These are phyloP conservation scores for Oligia fasciuncula DNA, from an alignment of 2,888 invertebrate genomes.

Conservation along the genomic window DNA sequence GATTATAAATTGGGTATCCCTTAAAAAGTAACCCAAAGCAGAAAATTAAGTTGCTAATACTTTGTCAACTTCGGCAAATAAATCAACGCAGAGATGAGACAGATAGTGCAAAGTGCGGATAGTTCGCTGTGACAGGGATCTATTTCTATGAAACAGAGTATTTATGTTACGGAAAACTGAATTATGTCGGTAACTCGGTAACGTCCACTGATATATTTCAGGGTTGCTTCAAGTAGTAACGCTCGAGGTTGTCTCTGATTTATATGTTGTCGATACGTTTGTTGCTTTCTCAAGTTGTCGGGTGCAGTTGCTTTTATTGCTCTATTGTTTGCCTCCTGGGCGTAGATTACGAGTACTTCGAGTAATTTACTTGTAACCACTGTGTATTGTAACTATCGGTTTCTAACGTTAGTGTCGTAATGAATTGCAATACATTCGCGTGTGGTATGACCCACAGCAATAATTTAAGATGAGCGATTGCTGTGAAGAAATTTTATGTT, in stretches of 20 bases:
- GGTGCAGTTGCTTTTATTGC: constrained; percentile 84
- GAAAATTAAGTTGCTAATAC: constrained; percentile 55
- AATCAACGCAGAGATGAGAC: constrained; percentile 76
- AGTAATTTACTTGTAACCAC: constrained; percentile 84
- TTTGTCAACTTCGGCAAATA: constrained; percentile 71
- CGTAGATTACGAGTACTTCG: constrained; percentile 78
- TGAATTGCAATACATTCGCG: constrained; percentile 77
- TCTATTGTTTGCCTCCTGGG: constrained; percentile 86
- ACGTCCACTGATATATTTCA: constrained; percentile 74
- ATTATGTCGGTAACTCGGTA: constrained; percentile 75
- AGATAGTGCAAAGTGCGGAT: constrained; percentile 70
- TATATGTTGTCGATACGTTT: constrained; percentile 85
- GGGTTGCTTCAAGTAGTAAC: constrained; percentile 71
- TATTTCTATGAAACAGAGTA: constrained; percentile 68
- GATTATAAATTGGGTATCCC: constrained; percentile 33
- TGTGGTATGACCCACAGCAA: constrained; percentile 70
- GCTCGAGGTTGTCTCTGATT: constrained; percentile 83
- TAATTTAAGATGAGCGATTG: constrained; percentile 73
- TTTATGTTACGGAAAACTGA: constrained; percentile 76
- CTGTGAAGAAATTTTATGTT: constrained; percentile 63
- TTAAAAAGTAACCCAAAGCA: constrained; percentile 50
- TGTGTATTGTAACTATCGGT: constrained; percentile 76
- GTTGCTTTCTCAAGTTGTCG: constrained; percentile 82
- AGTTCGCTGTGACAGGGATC: constrained; percentile 54
- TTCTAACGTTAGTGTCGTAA: constrained; percentile 77